Evolutionary conservation across 2,888 invertebrate species (phyloP), one percentile per base, ranked within the genome.

Genomic region (Congeria kusceri): DNA sequence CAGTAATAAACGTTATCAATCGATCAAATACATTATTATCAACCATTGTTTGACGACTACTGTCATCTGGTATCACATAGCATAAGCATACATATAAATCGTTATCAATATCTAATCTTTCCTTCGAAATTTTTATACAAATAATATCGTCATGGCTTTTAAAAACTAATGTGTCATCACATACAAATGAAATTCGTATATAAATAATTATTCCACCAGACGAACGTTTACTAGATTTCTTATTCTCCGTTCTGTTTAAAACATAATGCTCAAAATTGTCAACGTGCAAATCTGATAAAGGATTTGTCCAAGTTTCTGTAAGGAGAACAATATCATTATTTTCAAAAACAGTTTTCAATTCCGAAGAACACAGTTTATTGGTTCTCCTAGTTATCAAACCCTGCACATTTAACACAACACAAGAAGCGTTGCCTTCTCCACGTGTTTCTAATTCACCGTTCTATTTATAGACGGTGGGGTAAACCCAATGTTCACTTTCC

Each of bases 221-320:
- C 18, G 59, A 46, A 9, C 69, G 20, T 44, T 69, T 69, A 49
- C 69, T 69, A 18, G 18, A n/a, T 47, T 28, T 25, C 58, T 69
- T 69, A 59, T 29, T 59, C 18, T 61, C 69, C 20, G 4, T 28
- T 15, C 69, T 59, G 29, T 69, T n/a, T 20, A 69, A 69, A 49
- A 58, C 69, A 27, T 46, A 61, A 28, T n/a, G 47, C n/a, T 69
- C 61, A 49, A 69, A 69, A 59, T 61, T 49, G 25, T 58, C 47
- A 28, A 69, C 61, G 13, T 32, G 11, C 23, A 69, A 49, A 29
- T 69, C 32, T 18, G 69, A 69, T 5, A 9, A 28, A 5, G 11
- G 20, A 61, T 69, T 47, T 28, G 61, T 69, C 75, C 75, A 75
- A 27, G 75, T 75, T 68, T 75, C 68, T 9, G 57, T 68, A 1